These are phyloP conservation scores for Podocnemis expansa DNA, from an alignment of 2,113 vertebrate genomes.

Conservation along the genomic window DNA sequence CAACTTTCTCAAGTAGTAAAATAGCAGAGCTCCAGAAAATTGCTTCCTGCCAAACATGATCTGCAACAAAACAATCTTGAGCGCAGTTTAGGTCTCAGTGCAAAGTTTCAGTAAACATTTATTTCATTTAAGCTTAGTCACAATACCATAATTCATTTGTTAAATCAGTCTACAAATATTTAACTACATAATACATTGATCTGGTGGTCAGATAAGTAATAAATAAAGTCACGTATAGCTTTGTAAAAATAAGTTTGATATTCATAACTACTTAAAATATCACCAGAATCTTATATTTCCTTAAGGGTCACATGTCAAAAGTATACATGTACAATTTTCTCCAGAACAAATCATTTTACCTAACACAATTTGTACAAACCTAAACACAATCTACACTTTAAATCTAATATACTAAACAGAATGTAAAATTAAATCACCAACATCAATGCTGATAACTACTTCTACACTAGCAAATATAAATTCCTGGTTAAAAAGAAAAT, in stretches of 20 bases:
- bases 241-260: constrained; percentile 43
- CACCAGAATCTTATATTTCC: neutral
- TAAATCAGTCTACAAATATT: constrained; percentile 66
- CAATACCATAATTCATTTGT: constrained; percentile 60
- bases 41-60: neutral
- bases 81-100: neutral
- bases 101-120: constrained; percentile 68
- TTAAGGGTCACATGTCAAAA: neutral
- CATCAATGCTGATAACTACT: neutral
- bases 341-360: constrained; percentile 16
- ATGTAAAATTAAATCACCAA: neutral
- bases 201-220: constrained; percentile 66
- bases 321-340: neutral
- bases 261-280: constrained; percentile 3
- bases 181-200: constrained; percentile 46
- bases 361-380: constrained; percentile 10
- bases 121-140: constrained; percentile 67
- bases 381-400: neutral
- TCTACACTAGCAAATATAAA: neutral
- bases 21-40: neutral
- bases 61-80: accelerated
- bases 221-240: constrained; percentile 66
- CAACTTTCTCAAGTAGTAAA: neutral
- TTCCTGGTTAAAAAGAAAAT: neutral
- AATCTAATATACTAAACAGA: constrained; percentile 41